Percentiles rank a stretch among this genome's conserved stretches.
Evolutionary conservation across 2,113 vertebrate genomes (phyloP).

Genomic region (Hydrochoerus hydrochaeris): DNA sequence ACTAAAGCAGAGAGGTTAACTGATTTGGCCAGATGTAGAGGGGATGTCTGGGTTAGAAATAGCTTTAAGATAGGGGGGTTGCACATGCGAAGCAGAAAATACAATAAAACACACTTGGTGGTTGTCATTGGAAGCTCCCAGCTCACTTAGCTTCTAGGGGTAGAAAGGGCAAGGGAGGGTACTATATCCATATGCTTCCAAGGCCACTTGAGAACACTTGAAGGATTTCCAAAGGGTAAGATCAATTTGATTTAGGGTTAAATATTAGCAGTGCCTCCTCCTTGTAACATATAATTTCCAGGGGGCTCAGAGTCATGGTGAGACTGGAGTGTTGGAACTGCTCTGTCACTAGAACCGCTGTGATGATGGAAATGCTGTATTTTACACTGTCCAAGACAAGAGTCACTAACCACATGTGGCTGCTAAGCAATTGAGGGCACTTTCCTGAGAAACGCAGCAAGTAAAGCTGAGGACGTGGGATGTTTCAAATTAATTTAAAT

Average conservation of each 20-base stretch:
- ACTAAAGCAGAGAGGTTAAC: conserved; percentile 57
- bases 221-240: not conserved
- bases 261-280: not conserved
- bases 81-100: conserved; percentile 31
- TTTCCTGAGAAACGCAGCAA: not conserved
- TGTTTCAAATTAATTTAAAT: not conserved
- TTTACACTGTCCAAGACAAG: accelerated
- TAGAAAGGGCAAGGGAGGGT: not conserved
- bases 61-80: not conserved
- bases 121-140: not conserved
- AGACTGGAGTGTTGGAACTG: not conserved
- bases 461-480: not conserved
- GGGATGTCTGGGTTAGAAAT: conserved; percentile 49
- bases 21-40: conserved; percentile 17
- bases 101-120: not conserved
- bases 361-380: not conserved
- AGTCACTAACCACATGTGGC: not conserved
- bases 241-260: not conserved
- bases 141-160: not conserved
- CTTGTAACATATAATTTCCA: not conserved
- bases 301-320: not conserved
- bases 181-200: accelerated
- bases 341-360: not conserved
- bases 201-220: not conserved
- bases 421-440: not conserved